A percentile compares a stretch with the other conserved stretches of the same genome.
Evolutionary conservation across 2,797 vertebrate species (phyloP).

Genomic region (Martes flavigula): DNA sequence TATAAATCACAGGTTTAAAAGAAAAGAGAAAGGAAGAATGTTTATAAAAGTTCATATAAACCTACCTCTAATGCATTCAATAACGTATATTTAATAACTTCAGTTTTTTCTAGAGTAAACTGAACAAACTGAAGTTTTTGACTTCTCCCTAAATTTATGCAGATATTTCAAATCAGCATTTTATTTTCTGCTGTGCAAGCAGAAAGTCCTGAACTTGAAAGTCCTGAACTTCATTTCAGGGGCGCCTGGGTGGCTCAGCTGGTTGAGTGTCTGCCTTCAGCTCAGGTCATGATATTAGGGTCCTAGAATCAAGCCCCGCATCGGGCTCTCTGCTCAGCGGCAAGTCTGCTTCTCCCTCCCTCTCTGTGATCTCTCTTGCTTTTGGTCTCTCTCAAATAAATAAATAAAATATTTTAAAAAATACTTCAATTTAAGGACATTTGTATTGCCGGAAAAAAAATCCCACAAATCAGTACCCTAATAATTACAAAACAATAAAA

Average conservation of each 20-base stretch:
- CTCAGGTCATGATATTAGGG: no score
- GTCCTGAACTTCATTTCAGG: background rate
- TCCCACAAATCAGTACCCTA: background rate
- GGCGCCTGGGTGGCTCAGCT: no score
- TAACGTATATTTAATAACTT: background rate
- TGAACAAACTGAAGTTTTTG: background rate
- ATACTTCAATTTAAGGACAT: background rate
- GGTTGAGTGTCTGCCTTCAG: no score
- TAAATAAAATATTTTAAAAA: background rate
- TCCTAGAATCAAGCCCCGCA: no score
- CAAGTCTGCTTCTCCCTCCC: no score
- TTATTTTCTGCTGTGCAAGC: conserved; percentile 13
- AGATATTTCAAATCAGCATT: background rate
- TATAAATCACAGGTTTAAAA: background rate
- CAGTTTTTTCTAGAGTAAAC: conserved; percentile 9
- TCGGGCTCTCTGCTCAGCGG: no score
- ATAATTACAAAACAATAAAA: background rate
- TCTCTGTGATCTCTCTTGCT: no score
- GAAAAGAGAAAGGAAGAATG: background rate
- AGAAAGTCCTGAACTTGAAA: conserved; percentile 1
- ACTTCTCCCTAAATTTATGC: background rate
- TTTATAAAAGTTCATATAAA: background rate
- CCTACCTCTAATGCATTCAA: background rate
- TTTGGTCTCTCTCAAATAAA: no score
- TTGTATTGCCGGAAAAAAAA: background rate